Conservation (phyloP, 2,797 vertebrate genomes). For the Falco peregrinus region DNA sequence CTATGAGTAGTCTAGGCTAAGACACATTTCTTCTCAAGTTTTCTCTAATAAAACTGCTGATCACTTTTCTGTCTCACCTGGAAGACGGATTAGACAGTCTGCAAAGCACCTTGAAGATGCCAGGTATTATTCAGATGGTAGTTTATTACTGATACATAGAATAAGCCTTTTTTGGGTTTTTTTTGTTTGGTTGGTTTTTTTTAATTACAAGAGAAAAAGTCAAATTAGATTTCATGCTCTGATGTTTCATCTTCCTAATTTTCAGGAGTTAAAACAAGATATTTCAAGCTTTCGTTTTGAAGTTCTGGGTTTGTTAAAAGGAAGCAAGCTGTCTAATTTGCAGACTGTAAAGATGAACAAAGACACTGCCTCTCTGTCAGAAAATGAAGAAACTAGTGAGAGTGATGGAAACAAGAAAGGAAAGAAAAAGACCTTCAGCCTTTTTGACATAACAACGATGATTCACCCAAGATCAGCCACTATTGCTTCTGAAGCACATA, state of each 20-base stretch:
- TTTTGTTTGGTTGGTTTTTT: background rate
- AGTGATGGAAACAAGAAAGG: constrained; percentile 73
- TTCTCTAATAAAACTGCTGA: background rate
- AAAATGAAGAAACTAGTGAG: constrained; percentile 81
- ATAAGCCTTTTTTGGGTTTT: background rate
- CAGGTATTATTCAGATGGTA: background rate
- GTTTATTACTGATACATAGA: background rate
- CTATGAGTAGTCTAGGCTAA: background rate
- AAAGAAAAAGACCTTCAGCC: constrained; percentile 76
- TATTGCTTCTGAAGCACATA: constrained; percentile 79
- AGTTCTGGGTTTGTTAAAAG: constrained; percentile 91
- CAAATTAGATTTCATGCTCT: background rate
- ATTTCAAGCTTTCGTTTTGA: constrained; percentile 99
- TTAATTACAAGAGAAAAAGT: background rate
- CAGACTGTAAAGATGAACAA: constrained; percentile 67
- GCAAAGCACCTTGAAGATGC: background rate
- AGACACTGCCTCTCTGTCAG: constrained; percentile 77
- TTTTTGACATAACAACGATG: constrained; percentile 83
- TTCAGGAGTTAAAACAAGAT: constrained; percentile 96
- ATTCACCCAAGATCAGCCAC: constrained; percentile 83
- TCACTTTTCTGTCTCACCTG: background rate
- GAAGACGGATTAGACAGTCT: background rate
- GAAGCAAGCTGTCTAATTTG: constrained; percentile 81
- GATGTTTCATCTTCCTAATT: background rate
- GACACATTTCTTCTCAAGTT: background rate